Evolutionary conservation across 2,888 invertebrate genomes (phyloP), one percentile per base, ranked within the genome.

Genomic region (Oegoconia quadripuncta): DNA sequence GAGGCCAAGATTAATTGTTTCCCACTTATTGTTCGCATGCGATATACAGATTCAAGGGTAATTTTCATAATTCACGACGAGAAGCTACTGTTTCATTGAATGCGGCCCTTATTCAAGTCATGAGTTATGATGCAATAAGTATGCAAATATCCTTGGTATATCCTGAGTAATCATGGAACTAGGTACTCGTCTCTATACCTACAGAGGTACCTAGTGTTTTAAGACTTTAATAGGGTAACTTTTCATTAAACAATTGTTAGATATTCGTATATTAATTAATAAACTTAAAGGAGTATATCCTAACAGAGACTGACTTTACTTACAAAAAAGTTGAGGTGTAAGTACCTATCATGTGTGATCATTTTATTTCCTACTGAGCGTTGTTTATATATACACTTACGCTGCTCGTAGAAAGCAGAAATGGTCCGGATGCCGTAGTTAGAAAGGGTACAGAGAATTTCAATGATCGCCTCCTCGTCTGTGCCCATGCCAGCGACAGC

Each of bases 381-480:
- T n/a, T 51, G 44, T n/a, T n/a, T n/a, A n/a, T n/a, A 26, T 26
- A 4, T 22, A 2, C 11, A 89, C 92, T 91, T 71, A 94, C 94
- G 64, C 75, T 92, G 91, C 69, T 95, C 93, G 72, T 96, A 96
- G 75, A 95, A 95, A 44, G 93, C 92, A 27, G 93, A 92, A 64
- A 96, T 95, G 22, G 95, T 95, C 50, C 92, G 90, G 63, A 96
- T 95, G 57, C 96, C 96, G 60, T 95, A 95, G 79, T 97, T 97
- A 59, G 95, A 95, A 25, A 97, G 86, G 0, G 97, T 96, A 88
- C 96, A 96, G 37, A 97, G 90, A 64, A 97, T 95, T 83, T 98
- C 97, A 49, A 97, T 95, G 64, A 98, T 93, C 33, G 95, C 95
- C 64, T 94, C 94, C 66, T 96, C 96, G 60, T 96, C 95, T 13